Evolutionary conservation across 2,113 vertebrate species (phyloP).

Genomic region (Struthidea cinerea): DNA sequence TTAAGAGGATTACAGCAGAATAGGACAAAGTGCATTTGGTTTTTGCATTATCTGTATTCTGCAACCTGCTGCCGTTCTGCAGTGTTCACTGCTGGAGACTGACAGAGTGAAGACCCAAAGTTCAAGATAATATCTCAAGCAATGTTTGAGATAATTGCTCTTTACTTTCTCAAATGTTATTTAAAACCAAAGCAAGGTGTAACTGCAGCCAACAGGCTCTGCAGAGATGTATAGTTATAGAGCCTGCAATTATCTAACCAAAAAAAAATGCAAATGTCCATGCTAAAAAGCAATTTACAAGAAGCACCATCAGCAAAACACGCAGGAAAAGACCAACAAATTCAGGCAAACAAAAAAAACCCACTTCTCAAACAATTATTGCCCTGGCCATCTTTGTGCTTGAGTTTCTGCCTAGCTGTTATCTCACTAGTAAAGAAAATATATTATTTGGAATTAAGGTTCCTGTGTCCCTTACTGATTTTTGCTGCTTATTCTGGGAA

Average conservation of each 20-base stretch:
- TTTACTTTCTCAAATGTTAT: background rate
- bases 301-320: background rate
- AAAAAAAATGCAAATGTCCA: background rate
- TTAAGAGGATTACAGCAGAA: background rate
- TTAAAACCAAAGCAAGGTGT: background rate
- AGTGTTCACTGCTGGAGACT: background rate
- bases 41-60: constrained; percentile 1
- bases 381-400: background rate
- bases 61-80: background rate
- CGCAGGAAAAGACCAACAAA: background rate
- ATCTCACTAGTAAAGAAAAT: background rate
- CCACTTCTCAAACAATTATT: background rate
- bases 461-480: background rate
- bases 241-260: background rate
- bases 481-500: background rate
- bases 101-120: background rate
- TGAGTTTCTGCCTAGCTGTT: background rate
- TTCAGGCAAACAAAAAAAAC: background rate
- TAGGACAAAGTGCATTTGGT: background rate
- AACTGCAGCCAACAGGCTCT: background rate
- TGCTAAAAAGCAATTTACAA: background rate
- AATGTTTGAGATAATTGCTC: background rate
- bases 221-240: background rate
- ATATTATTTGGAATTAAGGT: background rate
- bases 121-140: background rate